Base-by-base conservation (phyloP, 1,140 invertebrate genomes). In the Tetragonula clypearis region DNA sequence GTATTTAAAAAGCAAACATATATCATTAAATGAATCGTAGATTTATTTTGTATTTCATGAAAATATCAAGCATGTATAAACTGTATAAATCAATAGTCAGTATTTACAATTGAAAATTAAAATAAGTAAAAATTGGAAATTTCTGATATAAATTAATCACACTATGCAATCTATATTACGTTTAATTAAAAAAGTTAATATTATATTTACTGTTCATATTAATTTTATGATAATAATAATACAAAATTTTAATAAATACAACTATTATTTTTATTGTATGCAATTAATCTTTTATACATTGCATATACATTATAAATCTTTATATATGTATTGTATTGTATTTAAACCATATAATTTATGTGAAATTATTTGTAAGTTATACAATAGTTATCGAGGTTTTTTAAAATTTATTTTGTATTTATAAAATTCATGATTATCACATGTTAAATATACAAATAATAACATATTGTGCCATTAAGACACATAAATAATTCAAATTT, bases 61-160 rank as follows among this genome's bases (percentile, higher is more conserved):
- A 75, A 15, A 19, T 56, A 17, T 62, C 53, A 71, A 56, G 53
- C 9, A 49, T 73, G 35, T 53, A 73, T 30, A 68, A 66, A 76
- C 19, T 74, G 19, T 65, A 30, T 30, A 53, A 75, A 26, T 5
- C 53, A 30, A 56, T n/a, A n/a, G 19, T n/a, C 11, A 73, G 1
- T 77, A 76, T 41, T 68, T 75, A 66, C 56, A 74, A 85, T 5
- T 68, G 6, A 68, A 68, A 68, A 19, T 68, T 66, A 66, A 68
- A 30, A 1, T 30, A 68, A 69, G 30, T 69, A 69, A 69, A 35
- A 69, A 41, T 41, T 69, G 21, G 11, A 69, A 41, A 69, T 35
- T 69, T 12, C 19, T 21, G 1, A 21, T 41, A 69, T 69, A 69
- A 41, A 23, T 41, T 69, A 41, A 2, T 69, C 21, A 35, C 30